A percentile compares a stretch with the other conserved stretches of the same genome.
Conservation (phyloP, 2,888 invertebrate genomes). For the Microctonus hyperodae region DNA sequence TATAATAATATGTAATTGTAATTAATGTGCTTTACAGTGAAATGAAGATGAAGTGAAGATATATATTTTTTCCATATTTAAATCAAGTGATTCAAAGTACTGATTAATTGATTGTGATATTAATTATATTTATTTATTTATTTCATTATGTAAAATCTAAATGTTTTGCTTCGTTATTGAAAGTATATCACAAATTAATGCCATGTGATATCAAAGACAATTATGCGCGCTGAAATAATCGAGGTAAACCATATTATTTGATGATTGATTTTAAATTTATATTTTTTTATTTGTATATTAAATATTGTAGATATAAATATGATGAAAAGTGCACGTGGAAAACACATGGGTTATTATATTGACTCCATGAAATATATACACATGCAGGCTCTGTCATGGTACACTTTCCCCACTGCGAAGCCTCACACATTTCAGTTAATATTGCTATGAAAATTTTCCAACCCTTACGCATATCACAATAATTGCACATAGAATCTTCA, state of each 20-base stretch:
- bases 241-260: slow-evolving; percentile 3
- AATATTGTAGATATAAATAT: neutral
- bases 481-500: too few relatives aligned
- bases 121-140: too few relatives aligned
- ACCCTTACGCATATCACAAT: neutral
- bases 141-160: neutral
- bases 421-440: neutral
- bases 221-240: slow-evolving; percentile 1
- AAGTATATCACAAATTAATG: neutral
- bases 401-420: neutral
- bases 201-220: slow-evolving; percentile 2
- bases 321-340: slow-evolving; percentile 24
- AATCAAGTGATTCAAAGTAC: too few relatives aligned
- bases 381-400: neutral
- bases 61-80: too few relatives aligned
- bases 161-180: neutral
- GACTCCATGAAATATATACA: neutral
- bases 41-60: neutral
- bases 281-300: neutral
- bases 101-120: too few relatives aligned
- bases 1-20: neutral
- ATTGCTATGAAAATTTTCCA: neutral
- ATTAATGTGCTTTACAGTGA: neutral
- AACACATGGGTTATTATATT: slow-evolving; percentile 24
- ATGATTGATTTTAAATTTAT: neutral